Evolutionary conservation across 2,113 vertebrate genomes (phyloP), one percentile per base, ranked within the genome.

Genomic region (Manacus vitellinus): DNA sequence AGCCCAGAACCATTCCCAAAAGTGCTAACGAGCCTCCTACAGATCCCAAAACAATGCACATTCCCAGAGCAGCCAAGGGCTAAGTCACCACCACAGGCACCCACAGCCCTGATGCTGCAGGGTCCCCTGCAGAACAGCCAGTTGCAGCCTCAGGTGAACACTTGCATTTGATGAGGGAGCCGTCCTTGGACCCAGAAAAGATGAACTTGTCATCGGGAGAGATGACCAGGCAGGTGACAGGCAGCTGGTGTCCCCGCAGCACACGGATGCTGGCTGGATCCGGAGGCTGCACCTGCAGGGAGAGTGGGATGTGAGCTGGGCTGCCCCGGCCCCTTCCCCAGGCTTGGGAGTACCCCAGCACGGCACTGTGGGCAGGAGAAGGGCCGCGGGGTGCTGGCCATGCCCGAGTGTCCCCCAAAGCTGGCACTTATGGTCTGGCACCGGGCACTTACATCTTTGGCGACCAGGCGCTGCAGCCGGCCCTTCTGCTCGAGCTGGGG

Each of bases 131-230:
- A 23, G 8, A 71, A 59, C 3, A n/a, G 41, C 9, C 15, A 15
- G 55, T 20, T 3, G 2, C 0, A 13, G n/a, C 47, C 61, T 14
- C 8, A 24, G 22, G 27, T 13, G 21, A 91, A 70, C n/a, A 98
- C 98, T 98, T 93, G 99, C 99, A 99, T 97, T 99, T 99, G 95
- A 99, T 99, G 85, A 99, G 98, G 59, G 99, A 98, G 90, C 99
- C 99, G 20, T 99, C 99, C 97, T 99, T 99, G 72, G 99, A 98
- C 5, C 98, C 98, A 2, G 99, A 99, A 78, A 99, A 99, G 93
- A 99, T 98, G 93, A 97, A 98, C 91, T 94, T 98, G 78, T 99
- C 99, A 24, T 99, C 99, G 0, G 99, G 98, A 22, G 99, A 98
- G 78, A 99, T 97, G 63, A 99, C 98, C 41, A 99, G 96, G 87